Conservation (phyloP, 2,888 invertebrate genomes). For the Pristionchus maxplancki region DNA sequence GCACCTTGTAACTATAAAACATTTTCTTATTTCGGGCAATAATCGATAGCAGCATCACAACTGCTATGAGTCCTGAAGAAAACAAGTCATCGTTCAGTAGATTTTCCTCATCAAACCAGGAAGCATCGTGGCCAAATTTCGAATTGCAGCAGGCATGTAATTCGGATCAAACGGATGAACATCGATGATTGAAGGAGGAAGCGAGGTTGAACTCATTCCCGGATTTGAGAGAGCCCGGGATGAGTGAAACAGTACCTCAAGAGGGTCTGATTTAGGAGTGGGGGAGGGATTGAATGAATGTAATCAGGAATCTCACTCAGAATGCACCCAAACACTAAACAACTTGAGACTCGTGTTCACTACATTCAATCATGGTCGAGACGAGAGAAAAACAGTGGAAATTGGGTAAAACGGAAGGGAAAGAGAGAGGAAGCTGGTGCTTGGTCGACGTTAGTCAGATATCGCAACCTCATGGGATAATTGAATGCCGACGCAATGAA, state of each 20-base stretch:
- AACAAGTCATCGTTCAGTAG: no score
- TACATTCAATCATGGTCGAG: neutral
- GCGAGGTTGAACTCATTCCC: neutral
- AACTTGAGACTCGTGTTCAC: neutral
- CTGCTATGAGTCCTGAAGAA: neutral
- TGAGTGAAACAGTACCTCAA: no score
- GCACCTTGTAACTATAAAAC: slow-evolving; percentile 17
- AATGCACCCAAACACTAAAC: no score
- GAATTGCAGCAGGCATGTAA: slow-evolving; percentile 6
- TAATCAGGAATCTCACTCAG: no score
- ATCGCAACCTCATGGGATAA: neutral
- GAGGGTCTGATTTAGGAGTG: no score
- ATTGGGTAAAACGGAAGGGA: neutral
- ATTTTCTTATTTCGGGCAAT: neutral
- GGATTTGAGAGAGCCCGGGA: no score
- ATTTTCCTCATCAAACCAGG: neutral
- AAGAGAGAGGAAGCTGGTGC: neutral
- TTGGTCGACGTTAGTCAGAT: neutral
- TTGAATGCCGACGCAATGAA: neutral
- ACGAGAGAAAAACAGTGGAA: neutral
- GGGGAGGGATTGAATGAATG: no score
- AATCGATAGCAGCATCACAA: neutral
- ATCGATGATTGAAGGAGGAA: neutral
- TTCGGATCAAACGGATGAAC: slow-evolving; percentile 26
- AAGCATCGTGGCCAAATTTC: slow-evolving; percentile 29